These are phyloP conservation scores for Poeciliopsis paucimaculata DNA, from an alignment of 2,797 vertebrate species.

Conservation along the genomic window DNA sequence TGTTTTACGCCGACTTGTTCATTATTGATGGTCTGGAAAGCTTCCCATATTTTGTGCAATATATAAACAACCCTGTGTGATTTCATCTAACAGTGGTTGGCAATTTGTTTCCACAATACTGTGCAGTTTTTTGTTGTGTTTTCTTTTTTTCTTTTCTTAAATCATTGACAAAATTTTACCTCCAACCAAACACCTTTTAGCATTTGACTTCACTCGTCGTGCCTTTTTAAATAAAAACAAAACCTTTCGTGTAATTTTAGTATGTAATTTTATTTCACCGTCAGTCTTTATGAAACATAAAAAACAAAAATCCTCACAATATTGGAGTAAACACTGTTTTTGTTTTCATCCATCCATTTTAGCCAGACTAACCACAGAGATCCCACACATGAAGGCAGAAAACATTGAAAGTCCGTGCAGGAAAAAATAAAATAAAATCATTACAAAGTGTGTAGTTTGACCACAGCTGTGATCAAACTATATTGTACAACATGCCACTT, in stretches of 20 bases:
- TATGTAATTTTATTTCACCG: neutral
- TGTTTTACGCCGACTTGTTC: too few relatives aligned
- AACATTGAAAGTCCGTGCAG: neutral
- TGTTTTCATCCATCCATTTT: neutral
- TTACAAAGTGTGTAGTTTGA: too few relatives aligned
- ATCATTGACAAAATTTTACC: neutral
- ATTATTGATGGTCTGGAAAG: too few relatives aligned
- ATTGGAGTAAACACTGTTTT: neutral
- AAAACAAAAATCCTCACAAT: neutral
- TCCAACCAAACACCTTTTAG: neutral
- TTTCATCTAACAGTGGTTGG: too few relatives aligned
- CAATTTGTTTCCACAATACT: too few relatives aligned
- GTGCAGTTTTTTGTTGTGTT: neutral
- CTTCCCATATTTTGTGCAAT: too few relatives aligned
- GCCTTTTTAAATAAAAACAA: neutral
- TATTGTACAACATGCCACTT: neutral
- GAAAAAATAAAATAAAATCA: too few relatives aligned
- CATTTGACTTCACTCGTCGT: neutral
- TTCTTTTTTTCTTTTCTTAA: neutral
- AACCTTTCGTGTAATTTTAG: neutral
- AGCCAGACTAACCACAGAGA: neutral
- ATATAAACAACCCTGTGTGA: too few relatives aligned
- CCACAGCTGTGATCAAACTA: too few relatives aligned
- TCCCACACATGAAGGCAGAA: neutral
- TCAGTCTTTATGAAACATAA: neutral